Conservation (phyloP, 2,797 vertebrate species). For the Pygocentrus nattereri region DNA sequence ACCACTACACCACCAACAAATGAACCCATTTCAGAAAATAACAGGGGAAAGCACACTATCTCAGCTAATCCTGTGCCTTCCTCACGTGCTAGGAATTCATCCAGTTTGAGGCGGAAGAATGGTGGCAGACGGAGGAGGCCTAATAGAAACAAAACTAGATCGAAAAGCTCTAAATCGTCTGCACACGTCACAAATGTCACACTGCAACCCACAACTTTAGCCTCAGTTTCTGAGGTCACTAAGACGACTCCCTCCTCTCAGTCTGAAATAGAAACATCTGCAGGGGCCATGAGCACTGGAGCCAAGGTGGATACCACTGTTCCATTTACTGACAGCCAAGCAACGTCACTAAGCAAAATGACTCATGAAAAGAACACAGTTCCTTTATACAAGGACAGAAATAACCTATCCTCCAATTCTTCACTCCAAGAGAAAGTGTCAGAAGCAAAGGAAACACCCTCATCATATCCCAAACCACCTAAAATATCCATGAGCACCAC, state of each 20-base stretch:
- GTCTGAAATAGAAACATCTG: slow-evolving; percentile 65
- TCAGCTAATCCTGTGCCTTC: slow-evolving; percentile 11
- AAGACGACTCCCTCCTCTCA: slow-evolving; percentile 51
- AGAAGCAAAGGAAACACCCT: slow-evolving; percentile 46
- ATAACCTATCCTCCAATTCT: slow-evolving; percentile 44
- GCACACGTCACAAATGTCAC: slow-evolving; percentile 44
- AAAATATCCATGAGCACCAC: slow-evolving; percentile 49
- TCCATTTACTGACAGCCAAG: slow-evolving; percentile 69
- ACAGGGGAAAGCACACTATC: slow-evolving; percentile 31
- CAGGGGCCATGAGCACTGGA: slow-evolving; percentile 38
- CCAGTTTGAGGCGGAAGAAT: slow-evolving; percentile 73
- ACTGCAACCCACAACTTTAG: slow-evolving; percentile 36
- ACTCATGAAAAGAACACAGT: slow-evolving; percentile 68
- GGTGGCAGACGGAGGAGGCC: slow-evolving; percentile 77
- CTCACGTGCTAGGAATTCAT: slow-evolving; percentile 51
- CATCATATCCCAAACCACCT: slow-evolving; percentile 41
- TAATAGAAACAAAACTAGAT: slow-evolving; percentile 79
- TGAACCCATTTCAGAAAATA: slow-evolving; percentile 18
- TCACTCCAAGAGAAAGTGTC: slow-evolving; percentile 49
- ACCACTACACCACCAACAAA: slow-evolving; percentile 39
- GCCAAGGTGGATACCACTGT: slow-evolving; percentile 63
- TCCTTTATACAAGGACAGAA: slow-evolving; percentile 49
- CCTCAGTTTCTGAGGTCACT: slow-evolving; percentile 30
- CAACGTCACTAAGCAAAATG: slow-evolving; percentile 65
- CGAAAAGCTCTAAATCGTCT: slow-evolving; percentile 57